Base-by-base conservation (phyloP, 2,113 vertebrate species). In the Thryonomys swinderianus region DNA sequence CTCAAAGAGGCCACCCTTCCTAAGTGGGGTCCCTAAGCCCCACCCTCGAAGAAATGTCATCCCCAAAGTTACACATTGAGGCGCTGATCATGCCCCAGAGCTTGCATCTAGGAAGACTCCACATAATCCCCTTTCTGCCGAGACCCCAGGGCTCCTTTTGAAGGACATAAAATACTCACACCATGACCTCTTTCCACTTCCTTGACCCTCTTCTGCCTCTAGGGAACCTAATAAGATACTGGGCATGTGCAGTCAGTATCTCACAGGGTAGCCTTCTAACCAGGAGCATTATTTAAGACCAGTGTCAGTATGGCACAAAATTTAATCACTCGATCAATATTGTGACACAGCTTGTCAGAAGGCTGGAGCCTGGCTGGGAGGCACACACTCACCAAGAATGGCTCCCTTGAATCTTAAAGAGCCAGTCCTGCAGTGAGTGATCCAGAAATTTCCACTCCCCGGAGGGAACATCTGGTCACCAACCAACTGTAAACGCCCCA, bases 341-440 rank as follows among this genome's bases (percentile, higher is more conserved):
- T 74, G 69, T 90, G 88, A 92, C 95, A 83, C 12, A 64, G 71
- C 5, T 74, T 92, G 53, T 69, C 66, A 90, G 88, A 69, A 80
- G 42, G 9, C 51, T 14, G 57, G 53, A 92, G 73, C 69, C 64
- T 66, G 53, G 45, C 90, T 66, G 12, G 48, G 71, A 79, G 64
- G n/a, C 13, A 57, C 93, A 27, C 3, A 40, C n/a, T 66, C 71
- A 85, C 61, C 90, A 78, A 73, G 55, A 73, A 85, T 20, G 18
- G 20, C 40, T 76, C 55, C 59, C 85, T 23, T 85, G 78, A 21
- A 32, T 57, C 51, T 69, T 94, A 37, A 92, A n/a, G 21, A 45
- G 16, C 2, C 18, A 84, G 17, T 55, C 23, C n/a, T 27, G 14
- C 79, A 40, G 32, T 9, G 20, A 40, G 18, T 84, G 32, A 10